Percentiles rank a stretch among this genome's conserved stretches.
These are phyloP conservation scores for Orchestes rusci DNA, from an alignment of 2,888 invertebrate genomes.

Conservation along the genomic window DNA sequence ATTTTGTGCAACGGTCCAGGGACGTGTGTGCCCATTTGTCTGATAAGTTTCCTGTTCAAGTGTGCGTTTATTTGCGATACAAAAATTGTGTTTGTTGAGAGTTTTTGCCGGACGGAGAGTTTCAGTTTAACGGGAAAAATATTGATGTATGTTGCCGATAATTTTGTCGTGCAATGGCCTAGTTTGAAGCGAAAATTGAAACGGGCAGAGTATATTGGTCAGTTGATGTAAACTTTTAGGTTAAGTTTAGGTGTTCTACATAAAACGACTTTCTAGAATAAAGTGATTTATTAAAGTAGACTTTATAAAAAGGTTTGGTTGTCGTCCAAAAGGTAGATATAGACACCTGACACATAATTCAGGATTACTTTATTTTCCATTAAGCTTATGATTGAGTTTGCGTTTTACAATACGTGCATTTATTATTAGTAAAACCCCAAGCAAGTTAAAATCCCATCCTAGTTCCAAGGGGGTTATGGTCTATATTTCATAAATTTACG, in stretches of 20 bases:
- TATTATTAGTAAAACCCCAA: too few species aligned
- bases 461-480: too few species aligned
- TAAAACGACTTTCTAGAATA: too few species aligned
- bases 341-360: slow-evolving; percentile 15
- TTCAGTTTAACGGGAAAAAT: slow-evolving; percentile 87
- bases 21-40: slow-evolving; percentile 88
- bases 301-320: slow-evolving; percentile 21
- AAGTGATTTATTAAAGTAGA: slow-evolving; percentile 23
- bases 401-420: too few species aligned
- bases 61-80: slow-evolving; percentile 58
- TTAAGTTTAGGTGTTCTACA: too few species aligned
- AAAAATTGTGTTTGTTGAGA: slow-evolving; percentile 87
- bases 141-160: slow-evolving; percentile 73
- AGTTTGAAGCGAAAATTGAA: slow-evolving; percentile 59
- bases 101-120: slow-evolving; percentile 85
- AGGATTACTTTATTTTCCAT: slow-evolving; percentile 16
- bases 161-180: slow-evolving; percentile 92
- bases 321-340: slow-evolving; percentile 21
- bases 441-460: too few species aligned
- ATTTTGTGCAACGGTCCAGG: slow-evolving; percentile 94
- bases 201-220: slow-evolving; percentile 69
- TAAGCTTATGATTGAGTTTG: neutral
- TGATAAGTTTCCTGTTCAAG: slow-evolving; percentile 67
- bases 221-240: slow-evolving; percentile 57
- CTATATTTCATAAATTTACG: too few species aligned